These are phyloP conservation scores for Euleptes europaea DNA, from an alignment of 2,113 vertebrate species.

Conservation along the genomic window DNA sequence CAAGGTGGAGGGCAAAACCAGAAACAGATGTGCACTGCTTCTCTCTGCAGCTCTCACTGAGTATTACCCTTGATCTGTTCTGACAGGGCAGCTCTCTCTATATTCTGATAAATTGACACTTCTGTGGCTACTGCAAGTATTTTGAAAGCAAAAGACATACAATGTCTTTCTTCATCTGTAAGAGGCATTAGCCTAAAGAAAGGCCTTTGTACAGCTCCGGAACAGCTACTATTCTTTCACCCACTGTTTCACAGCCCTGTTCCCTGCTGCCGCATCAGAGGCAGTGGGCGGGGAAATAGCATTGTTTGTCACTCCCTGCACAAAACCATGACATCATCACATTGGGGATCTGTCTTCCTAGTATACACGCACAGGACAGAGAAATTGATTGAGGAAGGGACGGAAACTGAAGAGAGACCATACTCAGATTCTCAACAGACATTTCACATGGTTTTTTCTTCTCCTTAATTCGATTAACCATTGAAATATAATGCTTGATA, in stretches of 20 bases:
- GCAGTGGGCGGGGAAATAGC: too few species aligned
- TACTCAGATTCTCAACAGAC: too few species aligned
- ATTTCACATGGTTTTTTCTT: not conserved
- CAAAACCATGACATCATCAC: too few species aligned
- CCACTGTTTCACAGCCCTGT: too few species aligned
- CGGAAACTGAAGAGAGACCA: too few species aligned
- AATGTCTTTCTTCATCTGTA: not conserved
- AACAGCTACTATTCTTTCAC: not conserved
- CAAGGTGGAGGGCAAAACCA: conserved; percentile 18
- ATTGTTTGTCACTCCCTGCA: too few species aligned
- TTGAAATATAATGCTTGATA: conserved; percentile 57
- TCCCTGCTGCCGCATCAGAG: too few species aligned
- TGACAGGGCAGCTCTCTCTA: conserved; percentile 2
- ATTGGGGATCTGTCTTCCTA: too few species aligned
- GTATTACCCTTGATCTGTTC: conserved; percentile 13
- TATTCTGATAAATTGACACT: not conserved
- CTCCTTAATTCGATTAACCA: conserved; percentile 56
- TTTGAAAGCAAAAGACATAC: not conserved
- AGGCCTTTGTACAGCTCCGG: not conserved
- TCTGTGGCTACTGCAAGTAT: conserved; percentile 29
- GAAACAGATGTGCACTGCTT: conserved; percentile 36
- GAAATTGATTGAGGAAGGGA: too few species aligned
- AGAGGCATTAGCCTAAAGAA: not conserved
- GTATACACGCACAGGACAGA: too few species aligned
- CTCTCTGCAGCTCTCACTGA: not conserved